Evolutionary conservation across 2,888 invertebrate genomes (phyloP).

Genomic region (Lochmaea capreae): DNA sequence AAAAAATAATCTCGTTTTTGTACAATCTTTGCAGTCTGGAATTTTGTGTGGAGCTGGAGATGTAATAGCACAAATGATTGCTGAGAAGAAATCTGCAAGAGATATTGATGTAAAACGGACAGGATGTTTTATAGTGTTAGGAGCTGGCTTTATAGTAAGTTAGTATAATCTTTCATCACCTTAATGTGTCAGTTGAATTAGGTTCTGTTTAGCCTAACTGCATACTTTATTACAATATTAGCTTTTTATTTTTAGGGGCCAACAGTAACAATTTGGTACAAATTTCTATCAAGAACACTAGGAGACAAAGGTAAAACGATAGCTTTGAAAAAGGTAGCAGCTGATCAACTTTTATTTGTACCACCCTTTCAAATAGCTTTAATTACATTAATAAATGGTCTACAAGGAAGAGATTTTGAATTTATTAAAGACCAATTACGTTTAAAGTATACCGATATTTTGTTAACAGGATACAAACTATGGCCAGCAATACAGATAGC

Average conservation of each 20-base stretch:
- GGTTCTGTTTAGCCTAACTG: too few relatives aligned
- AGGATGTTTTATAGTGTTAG: constrained; percentile 46
- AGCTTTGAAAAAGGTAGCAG: constrained; percentile 75
- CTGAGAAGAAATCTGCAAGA: constrained; percentile 64
- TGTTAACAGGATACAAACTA: constrained; percentile 76
- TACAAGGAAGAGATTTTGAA: constrained; percentile 71
- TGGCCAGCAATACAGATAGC: constrained; percentile 89
- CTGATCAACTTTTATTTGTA: constrained; percentile 81
- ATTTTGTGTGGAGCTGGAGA: constrained; percentile 82
- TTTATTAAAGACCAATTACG: constrained; percentile 69
- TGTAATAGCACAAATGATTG: constrained; percentile 76
- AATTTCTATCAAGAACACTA: constrained; percentile 63
- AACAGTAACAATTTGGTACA: constrained; percentile 77
- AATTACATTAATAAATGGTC: constrained; percentile 69
- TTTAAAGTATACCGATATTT: constrained; percentile 73
- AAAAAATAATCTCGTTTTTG: constrained; percentile 58
- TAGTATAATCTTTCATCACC: neutral
- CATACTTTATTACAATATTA: neutral
- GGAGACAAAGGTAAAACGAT: constrained; percentile 35
- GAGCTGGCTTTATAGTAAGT: constrained; percentile 51
- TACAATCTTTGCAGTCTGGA: constrained; percentile 76
- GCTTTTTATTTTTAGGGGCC: constrained; percentile 69
- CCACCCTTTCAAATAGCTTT: constrained; percentile 75
- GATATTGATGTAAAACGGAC: constrained; percentile 46
- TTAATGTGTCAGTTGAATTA: too few relatives aligned